phyloP scores from a whole-genome alignment of 2,888 invertebrate genomes.

The Drosophila tanythrix region DNA sequence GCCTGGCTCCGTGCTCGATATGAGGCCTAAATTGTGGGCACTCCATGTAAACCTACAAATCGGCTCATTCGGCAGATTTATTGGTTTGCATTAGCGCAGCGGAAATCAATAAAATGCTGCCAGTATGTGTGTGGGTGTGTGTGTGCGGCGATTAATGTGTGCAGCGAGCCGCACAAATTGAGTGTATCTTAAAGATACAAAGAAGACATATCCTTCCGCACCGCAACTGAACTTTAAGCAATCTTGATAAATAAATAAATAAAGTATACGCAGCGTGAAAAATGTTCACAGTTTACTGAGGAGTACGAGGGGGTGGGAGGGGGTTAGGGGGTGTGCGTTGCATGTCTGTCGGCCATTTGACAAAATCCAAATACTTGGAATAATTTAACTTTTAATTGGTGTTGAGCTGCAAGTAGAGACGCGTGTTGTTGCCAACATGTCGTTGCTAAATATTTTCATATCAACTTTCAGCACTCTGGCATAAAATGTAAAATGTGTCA shows the following conservation, averaged over 20 bases:
- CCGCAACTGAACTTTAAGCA: conserved; percentile 28
- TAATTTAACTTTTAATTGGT: conserved; percentile 78
- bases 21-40: conserved; percentile 50
- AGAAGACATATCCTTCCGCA: conserved; percentile 15
- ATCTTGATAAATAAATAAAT: not conserved
- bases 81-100: conserved; percentile 72
- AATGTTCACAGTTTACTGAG: not conserved
- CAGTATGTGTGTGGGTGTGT: not conserved
- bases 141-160: conserved; percentile 41
- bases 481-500: conserved; percentile 40
- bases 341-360: conserved; percentile 68
- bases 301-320: not conserved
- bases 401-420: conserved; percentile 59
- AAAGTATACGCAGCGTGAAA: conserved; percentile 30
- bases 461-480: conserved; percentile 10
- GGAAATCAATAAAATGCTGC: conserved; percentile 75
- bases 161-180: conserved; percentile 31
- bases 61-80: conserved; percentile 76
- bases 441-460: conserved; percentile 35
- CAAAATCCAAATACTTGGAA: conserved; percentile 73
- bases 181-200: conserved; percentile 48
- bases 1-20: conserved; percentile 14
- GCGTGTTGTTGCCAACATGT: conserved; percentile 48
- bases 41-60: conserved; percentile 63
- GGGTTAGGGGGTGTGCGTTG: conserved; percentile 33